Percentiles rank a stretch among this genome's conserved stretches.
phyloP scores from a whole-genome alignment of 2,113 vertebrate genomes.

The Dermatemys mawii region DNA sequence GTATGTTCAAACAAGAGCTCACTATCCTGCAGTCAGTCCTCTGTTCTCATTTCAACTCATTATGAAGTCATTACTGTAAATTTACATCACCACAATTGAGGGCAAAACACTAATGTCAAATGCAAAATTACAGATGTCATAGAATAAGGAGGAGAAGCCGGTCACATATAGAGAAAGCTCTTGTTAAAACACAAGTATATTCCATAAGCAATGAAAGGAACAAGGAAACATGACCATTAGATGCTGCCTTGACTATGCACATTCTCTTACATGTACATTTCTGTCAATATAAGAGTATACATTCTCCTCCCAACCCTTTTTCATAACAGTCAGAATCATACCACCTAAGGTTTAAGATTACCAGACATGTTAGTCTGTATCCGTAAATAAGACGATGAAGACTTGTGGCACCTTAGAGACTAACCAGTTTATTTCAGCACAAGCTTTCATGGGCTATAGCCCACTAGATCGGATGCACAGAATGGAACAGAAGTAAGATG shows the following conservation, averaged over 20 bases:
- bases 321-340: not conserved
- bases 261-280: not conserved
- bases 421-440: too few species aligned
- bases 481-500: too few species aligned
- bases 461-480: too few species aligned
- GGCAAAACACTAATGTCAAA: rapidly evolving
- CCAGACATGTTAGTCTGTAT: too few species aligned
- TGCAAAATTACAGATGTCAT: rapidly evolving
- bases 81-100: not conserved
- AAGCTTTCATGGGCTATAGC: too few species aligned
- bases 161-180: not conserved
- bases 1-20: not conserved
- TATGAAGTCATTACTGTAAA: slow-evolving; percentile 16
- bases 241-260: not conserved
- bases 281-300: not conserved
- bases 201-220: not conserved
- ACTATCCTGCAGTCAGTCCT: not conserved
- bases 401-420: too few species aligned
- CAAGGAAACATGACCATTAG: not conserved
- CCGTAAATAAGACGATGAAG: too few species aligned
- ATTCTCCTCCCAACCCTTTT: not conserved
- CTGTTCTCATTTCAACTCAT: not conserved
- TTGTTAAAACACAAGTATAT: not conserved
- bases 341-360: too few species aligned
- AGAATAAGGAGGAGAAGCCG: not conserved